phyloP scores from a whole-genome alignment of 2,797 vertebrate species.

The Oceanodroma leucorhoa region DNA sequence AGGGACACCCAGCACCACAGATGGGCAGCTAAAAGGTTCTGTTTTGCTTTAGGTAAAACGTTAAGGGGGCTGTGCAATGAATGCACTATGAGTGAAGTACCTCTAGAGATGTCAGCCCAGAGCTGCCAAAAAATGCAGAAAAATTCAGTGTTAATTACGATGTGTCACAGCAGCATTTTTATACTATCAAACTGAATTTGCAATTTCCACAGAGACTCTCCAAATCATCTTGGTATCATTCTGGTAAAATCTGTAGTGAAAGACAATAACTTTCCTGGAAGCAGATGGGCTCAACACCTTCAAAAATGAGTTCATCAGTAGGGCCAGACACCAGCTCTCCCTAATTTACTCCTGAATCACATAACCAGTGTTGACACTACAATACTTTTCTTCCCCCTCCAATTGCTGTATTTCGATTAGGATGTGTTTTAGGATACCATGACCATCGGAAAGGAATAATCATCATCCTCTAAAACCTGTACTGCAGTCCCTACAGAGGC shows the following conservation, averaged over 20 bases:
- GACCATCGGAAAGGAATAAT: neutral
- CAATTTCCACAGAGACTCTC: neutral
- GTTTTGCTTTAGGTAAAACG: neutral
- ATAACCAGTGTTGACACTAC: neutral
- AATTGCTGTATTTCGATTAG: neutral
- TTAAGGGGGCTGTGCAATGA: neutral
- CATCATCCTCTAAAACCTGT: neutral
- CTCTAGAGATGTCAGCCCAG: neutral
- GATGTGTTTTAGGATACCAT: neutral
- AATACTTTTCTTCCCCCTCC: neutral
- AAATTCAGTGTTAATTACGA: neutral
- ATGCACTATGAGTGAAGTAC: fast-evolving
- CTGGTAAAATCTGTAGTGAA: neutral
- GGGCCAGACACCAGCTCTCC: neutral
- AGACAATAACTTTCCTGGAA: neutral
- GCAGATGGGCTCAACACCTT: neutral
- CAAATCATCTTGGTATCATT: neutral
- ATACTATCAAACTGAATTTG: neutral
- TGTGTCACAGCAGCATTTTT: neutral
- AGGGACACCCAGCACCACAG: neutral
- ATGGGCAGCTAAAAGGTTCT: neutral
- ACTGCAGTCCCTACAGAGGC: neutral
- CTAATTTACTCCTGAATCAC: neutral
- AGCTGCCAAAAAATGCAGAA: neutral
- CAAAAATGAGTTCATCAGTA: neutral